phyloP scores from a whole-genome alignment of 2,888 invertebrate species.

The Protophormia terraenovae region DNA sequence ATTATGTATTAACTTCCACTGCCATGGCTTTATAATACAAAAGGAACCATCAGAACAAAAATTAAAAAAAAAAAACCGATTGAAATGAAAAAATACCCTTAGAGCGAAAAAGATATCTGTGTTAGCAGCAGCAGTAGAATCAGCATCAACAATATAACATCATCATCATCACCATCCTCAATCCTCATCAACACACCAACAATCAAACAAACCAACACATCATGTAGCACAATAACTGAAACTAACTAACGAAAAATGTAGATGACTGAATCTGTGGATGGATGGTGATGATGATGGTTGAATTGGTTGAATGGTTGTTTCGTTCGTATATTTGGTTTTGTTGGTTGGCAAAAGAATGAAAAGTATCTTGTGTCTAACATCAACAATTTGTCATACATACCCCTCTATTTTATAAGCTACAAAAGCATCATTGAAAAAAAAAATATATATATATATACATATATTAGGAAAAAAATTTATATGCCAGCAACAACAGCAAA shows the following conservation, averaged over 20 bases:
- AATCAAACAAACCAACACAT: constrained; percentile 11
- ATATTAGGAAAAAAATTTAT: background rate
- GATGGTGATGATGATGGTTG: constrained; percentile 51
- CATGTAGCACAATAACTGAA: constrained; percentile 53
- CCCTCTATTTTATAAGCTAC: constrained; percentile 50
- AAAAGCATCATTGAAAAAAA: constrained; percentile 29
- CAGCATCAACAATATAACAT: constrained; percentile 40
- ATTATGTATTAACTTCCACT: constrained; percentile 66
- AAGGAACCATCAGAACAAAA: constrained; percentile 40
- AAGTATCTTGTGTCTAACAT: constrained; percentile 68
- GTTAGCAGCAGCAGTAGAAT: constrained; percentile 56
- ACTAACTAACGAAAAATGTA: constrained; percentile 51
- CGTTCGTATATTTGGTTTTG: constrained; percentile 29
- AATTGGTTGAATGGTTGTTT: constrained; percentile 34
- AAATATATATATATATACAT: too few relatives aligned
- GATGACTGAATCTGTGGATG: constrained; percentile 50
- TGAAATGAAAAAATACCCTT: constrained; percentile 45
- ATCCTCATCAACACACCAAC: constrained; percentile 15
- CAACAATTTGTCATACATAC: constrained; percentile 68
- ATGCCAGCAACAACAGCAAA: constrained; percentile 14
- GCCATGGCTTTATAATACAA: constrained; percentile 48
- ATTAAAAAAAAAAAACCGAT: background rate
- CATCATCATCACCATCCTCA: constrained; percentile 26
- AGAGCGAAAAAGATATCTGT: constrained; percentile 59
- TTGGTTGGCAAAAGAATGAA: constrained; percentile 51